Percentiles rank a stretch among this genome's conserved stretches.
Conservation (phyloP, 1,140 invertebrate genomes). For the Cyphomyrmex costatus region DNA sequence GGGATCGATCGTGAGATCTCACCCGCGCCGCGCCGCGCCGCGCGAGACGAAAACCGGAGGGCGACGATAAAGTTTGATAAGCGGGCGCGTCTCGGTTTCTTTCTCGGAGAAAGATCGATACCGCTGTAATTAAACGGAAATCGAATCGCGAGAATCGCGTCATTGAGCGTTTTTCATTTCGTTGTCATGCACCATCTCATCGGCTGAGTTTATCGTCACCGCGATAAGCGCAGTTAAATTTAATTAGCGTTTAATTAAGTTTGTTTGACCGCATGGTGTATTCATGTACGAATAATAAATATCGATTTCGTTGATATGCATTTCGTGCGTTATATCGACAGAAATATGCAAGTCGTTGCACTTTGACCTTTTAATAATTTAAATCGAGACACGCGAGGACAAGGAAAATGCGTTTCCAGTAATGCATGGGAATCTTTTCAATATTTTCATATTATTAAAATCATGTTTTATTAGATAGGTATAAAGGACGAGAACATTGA, state of each 20-base stretch:
- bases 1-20: conserved; percentile 69
- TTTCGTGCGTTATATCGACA: background rate
- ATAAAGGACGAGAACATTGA: conserved; percentile 1
- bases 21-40: background rate
- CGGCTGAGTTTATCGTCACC: background rate
- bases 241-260: conserved; percentile 58
- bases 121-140: conserved; percentile 56
- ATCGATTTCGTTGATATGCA: conserved; percentile 4
- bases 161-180: conserved; percentile 10
- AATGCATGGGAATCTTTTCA: background rate
- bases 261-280: conserved; percentile 11
- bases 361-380: conserved; percentile 1
- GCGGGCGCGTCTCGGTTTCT: conserved; percentile 29
- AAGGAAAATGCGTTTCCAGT: background rate
- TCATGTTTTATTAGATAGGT: background rate
- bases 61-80: conserved; percentile 60
- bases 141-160: conserved; percentile 29
- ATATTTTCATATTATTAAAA: background rate
- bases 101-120: background rate
- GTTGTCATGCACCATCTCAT: conserved; percentile 4
- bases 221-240: conserved; percentile 41
- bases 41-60: conserved; percentile 33
- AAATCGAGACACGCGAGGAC: background rate
- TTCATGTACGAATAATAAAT: conserved; percentile 25
- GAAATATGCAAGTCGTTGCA: background rate